Conservation (phyloP, 2,797 vertebrate genomes). For the Chelonia mydas region DNA sequence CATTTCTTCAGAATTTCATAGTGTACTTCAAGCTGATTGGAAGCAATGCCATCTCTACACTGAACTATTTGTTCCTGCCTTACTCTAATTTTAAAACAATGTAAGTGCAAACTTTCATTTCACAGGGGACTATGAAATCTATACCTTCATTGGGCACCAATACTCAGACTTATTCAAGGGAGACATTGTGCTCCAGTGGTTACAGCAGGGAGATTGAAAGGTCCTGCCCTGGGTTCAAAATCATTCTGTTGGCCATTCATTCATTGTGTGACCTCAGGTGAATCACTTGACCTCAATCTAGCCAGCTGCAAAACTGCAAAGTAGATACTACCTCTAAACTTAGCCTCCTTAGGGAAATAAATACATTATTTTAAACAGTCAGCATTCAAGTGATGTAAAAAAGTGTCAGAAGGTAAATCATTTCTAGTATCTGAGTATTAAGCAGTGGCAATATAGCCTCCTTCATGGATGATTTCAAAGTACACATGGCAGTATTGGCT, state of each 20-base stretch:
- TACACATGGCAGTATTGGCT: slow-evolving; percentile 1
- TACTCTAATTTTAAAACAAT: background rate
- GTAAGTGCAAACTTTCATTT: slow-evolving; percentile 45
- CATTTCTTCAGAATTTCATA: background rate
- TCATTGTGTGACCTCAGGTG: slow-evolving; percentile 17
- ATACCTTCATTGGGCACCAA: background rate
- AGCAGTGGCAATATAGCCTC: background rate
- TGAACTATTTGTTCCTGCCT: background rate
- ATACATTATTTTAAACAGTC: background rate
- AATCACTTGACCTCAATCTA: slow-evolving; percentile 39
- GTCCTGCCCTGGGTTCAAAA: slow-evolving; percentile 16
- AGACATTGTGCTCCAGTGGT: background rate
- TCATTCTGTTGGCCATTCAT: slow-evolving; percentile 37
- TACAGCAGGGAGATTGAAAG: background rate
- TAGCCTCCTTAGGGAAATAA: background rate
- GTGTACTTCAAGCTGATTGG: background rate
- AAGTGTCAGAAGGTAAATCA: slow-evolving; percentile 25
- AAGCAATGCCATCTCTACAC: background rate
- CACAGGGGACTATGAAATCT: slow-evolving; percentile 7
- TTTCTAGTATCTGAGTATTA: slow-evolving; percentile 25
- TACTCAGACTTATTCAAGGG: slow-evolving; percentile 30
- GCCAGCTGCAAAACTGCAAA: background rate
- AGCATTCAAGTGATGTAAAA: background rate
- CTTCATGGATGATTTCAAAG: slow-evolving; percentile 57
- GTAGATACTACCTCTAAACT: background rate